A percentile compares a stretch with the other conserved stretches of the same genome.
Evolutionary conservation across 2,797 vertebrate species (phyloP).

Genomic region (Falco rusticolus): DNA sequence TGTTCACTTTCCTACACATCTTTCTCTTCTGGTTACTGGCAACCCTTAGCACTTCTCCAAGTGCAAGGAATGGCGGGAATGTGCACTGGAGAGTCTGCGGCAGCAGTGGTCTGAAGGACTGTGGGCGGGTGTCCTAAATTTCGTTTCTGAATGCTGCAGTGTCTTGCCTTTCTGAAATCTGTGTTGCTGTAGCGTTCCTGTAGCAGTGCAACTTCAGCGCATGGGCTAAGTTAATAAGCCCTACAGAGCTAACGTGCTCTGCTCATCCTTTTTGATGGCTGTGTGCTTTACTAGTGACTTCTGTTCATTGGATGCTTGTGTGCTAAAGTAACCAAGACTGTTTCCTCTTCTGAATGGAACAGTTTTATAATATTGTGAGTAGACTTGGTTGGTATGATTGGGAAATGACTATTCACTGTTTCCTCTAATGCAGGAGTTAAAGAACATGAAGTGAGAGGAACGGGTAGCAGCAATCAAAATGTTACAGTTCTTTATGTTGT

Average conservation of each 20-base stretch:
- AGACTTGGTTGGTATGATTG: not conserved
- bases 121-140: constrained; percentile 36
- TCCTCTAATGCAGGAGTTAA: not conserved
- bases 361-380: not conserved
- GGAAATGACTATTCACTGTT: not conserved
- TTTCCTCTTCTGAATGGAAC: not conserved
- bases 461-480: not conserved
- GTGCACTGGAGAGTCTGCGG: not conserved
- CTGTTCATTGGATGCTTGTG: not conserved
- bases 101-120: constrained; percentile 24
- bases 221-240: constrained; percentile 1
- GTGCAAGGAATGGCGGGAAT: constrained; percentile 18
- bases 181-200: constrained; percentile 6
- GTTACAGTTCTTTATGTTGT: not conserved
- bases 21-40: not conserved
- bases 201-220: not conserved
- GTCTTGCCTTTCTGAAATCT: constrained; percentile 21
- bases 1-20: not conserved
- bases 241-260: not conserved
- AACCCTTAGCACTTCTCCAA: not conserved
- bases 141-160: not conserved
- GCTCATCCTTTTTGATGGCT: not conserved
- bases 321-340: not conserved
- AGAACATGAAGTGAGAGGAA: not conserved
- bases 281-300: not conserved